phyloP scores from a whole-genome alignment of 2,888 invertebrate species.

The Calameuta idolon region DNA sequence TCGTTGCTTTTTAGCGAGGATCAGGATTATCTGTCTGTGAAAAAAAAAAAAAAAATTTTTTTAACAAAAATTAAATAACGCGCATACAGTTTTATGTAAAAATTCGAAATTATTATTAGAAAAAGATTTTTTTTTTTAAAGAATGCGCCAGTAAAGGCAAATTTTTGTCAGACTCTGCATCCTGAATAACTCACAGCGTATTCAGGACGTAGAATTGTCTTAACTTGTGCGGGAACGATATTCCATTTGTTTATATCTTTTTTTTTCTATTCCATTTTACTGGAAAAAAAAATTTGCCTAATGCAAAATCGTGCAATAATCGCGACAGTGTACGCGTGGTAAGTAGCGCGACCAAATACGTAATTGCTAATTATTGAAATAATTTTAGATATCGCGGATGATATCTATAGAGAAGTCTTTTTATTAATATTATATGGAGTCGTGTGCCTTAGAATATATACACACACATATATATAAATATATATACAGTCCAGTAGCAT shows the following conservation, averaged over 20 bases:
- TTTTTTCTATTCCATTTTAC: constrained; percentile 4
- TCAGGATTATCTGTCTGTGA: not conserved
- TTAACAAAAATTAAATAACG: not conserved
- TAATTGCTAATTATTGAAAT: constrained; percentile 3
- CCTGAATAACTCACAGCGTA: not conserved
- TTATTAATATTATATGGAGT: constrained; percentile 3
- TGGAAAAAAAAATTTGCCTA: not conserved
- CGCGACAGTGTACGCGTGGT: not conserved
- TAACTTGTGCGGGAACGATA: not conserved
- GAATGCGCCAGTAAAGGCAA: too few relatives aligned
- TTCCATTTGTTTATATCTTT: constrained; percentile 6
- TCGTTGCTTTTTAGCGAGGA: constrained; percentile 31
- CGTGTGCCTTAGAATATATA: not conserved
- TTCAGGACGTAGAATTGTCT: not conserved
- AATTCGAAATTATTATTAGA: too few relatives aligned
- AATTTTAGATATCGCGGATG: not conserved
- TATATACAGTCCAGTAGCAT: constrained; percentile 21
- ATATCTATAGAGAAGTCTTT: not conserved
- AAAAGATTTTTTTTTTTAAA: too few relatives aligned
- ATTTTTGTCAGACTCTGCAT: not conserved
- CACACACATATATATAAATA: constrained; percentile 22
- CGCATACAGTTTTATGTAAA: not conserved
- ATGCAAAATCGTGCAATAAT: not conserved
- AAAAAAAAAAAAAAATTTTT: not conserved
- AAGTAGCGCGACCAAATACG: not conserved